Conservation (phyloP, 1,140 invertebrate species). For the Dolichoris vasculosae region DNA sequence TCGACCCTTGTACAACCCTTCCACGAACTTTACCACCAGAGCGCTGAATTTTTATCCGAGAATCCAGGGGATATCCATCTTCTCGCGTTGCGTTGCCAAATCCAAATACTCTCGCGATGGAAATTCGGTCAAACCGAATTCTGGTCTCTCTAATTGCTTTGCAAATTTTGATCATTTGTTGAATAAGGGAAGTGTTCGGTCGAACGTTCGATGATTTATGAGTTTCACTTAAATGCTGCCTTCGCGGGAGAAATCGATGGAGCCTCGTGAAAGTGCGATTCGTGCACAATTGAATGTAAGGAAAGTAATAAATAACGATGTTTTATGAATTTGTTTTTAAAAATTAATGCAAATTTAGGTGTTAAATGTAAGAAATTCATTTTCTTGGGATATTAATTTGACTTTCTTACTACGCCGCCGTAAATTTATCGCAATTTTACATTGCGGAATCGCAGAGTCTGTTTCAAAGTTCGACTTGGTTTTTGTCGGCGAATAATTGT, state of each 20-base stretch:
- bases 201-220: constrained; percentile 1
- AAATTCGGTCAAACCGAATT: not conserved
- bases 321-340: not conserved
- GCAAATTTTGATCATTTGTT: not conserved
- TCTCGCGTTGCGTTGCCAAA: not conserved
- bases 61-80: no score
- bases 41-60: not conserved
- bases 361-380: not conserved
- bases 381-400: not conserved
- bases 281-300: not conserved
- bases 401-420: not conserved
- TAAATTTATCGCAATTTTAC: constrained; percentile 3
- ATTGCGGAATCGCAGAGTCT: not conserved
- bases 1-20: not conserved
- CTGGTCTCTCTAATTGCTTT: not conserved
- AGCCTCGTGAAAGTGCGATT: not conserved
- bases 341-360: no score
- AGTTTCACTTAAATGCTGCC: not conserved
- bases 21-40: no score
- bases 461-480: not conserved
- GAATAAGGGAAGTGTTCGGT: constrained; percentile 7
- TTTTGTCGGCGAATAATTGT: not conserved
- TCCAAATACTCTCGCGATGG: not conserved
- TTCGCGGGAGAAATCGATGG: not conserved
- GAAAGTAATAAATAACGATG: not conserved